Evolutionary conservation across 2,888 invertebrate genomes (phyloP), one percentile per base, ranked within the genome.

Genomic region (Clunio marinus): DNA sequence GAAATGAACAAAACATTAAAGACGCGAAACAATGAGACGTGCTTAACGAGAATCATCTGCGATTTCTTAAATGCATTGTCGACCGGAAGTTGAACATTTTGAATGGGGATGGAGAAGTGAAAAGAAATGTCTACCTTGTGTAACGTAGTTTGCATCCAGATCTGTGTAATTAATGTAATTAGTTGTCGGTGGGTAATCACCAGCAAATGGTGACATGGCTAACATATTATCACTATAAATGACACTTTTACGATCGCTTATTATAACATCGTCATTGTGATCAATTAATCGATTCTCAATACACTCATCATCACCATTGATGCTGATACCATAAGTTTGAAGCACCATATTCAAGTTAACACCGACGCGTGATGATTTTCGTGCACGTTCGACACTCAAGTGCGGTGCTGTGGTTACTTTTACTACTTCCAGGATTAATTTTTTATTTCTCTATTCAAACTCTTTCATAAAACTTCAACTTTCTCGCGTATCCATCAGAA

Each of bases 291-390:
- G 57, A 57, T 57, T 57, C 35, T 59, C 45, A 66, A 46, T 55
- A 20, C 51, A 66, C 17, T 69, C 70, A 57, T 67, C 69, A 20
- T 70, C 69, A 68, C 68, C 69, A 70, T 70, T 70, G 45, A 70
- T 70, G 59, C 69, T 74, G 72, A 76, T 75, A 24, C 77, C 78
- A 71, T 76, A 78, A 65, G 76, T 76, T 71, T 78, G 78, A 66
- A 78, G 73, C 69, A 78, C 78, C 78, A 78, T 78, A 66, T 69
- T 70, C 35, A 57, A 51, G 69, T 68, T 59, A 65, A 10, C n/a
- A 20, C 28, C 15, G 10, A 3, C 20, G 32, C 28, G 4, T 46
- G 65, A 51, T 25, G 27, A 2, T 15, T 32, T 20, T 28, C 15
- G 17, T 2, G 8, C 51, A 51, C 4, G 7, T n/a, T 51, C 51